Conservation (phyloP, 2,797 vertebrate genomes). For the Leontopithecus rosalia region DNA sequence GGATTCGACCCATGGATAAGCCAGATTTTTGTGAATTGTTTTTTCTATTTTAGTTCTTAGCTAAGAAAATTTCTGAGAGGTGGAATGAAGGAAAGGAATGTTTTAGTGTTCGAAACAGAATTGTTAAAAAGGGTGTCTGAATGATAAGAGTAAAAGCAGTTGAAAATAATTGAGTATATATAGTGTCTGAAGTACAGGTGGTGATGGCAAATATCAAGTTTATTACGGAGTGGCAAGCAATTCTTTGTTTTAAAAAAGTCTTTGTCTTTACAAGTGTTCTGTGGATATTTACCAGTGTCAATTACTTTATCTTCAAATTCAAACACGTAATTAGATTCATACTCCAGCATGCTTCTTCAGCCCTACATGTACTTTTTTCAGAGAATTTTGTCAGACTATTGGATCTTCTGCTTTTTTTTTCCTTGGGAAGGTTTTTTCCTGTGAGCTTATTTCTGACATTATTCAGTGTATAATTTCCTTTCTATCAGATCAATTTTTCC, state of each 20-base stretch:
- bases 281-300: neutral
- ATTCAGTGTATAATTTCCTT: slow-evolving; percentile 1
- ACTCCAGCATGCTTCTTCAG: neutral
- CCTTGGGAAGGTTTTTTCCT: neutral
- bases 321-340: slow-evolving; percentile 44
- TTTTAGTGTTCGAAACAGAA: neutral
- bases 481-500: neutral
- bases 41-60: neutral
- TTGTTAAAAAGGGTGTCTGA: neutral
- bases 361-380: slow-evolving; percentile 20
- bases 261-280: neutral
- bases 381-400: slow-evolving; percentile 1
- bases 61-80: neutral
- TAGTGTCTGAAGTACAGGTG: neutral
- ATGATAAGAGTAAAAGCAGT: neutral
- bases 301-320: slow-evolving; percentile 47
- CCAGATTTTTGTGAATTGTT: neutral
- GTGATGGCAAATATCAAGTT: neutral
- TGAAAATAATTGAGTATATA: slow-evolving; percentile 4
- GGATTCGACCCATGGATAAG: neutral
- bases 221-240: neutral
- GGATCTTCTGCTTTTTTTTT: neutral
- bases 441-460: neutral
- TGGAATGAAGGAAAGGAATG: neutral
- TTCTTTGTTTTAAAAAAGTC: neutral